Evolutionary conservation across 1,140 invertebrate species (phyloP).

Genomic region (Drosophila lowei): DNA sequence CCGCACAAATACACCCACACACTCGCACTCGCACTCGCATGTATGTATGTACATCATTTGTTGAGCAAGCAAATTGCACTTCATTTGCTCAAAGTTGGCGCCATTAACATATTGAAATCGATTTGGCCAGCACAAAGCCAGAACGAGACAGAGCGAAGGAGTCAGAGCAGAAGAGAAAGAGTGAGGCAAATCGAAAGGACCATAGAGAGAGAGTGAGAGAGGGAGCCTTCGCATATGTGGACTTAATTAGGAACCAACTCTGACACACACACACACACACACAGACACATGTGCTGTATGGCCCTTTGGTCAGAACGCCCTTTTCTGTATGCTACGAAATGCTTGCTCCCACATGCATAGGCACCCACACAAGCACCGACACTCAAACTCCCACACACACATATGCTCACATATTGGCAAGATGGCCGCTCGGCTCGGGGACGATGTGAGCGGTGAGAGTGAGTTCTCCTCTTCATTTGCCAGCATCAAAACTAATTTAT

Average conservation of each 20-base stretch:
- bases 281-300: too few relatives aligned
- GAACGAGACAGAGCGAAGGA: too few relatives aligned
- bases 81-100: conserved; percentile 60
- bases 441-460: conserved; percentile 19
- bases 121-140: conserved; percentile 41
- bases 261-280: conserved; percentile 6
- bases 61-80: conserved; percentile 58
- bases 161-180: neutral
- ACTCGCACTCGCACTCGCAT: conserved; percentile 4
- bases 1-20: conserved; percentile 19
- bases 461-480: conserved; percentile 60
- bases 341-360: neutral
- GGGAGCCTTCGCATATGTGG: conserved; percentile 21
- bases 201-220: neutral
- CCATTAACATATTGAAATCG: conserved; percentile 77
- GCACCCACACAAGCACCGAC: conserved; percentile 18
- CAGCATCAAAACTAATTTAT: conserved; percentile 71
- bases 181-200: neutral
- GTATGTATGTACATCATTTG: conserved; percentile 30
- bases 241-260: conserved; percentile 55
- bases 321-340: conserved; percentile 46
- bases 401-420: conserved; percentile 51
- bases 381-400: conserved; percentile 20
- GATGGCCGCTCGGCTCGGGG: conserved; percentile 53
- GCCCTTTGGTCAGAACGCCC: conserved; percentile 43